Base-by-base conservation (phyloP, 2,797 vertebrate species). In the Anguilla megastoma region DNA sequence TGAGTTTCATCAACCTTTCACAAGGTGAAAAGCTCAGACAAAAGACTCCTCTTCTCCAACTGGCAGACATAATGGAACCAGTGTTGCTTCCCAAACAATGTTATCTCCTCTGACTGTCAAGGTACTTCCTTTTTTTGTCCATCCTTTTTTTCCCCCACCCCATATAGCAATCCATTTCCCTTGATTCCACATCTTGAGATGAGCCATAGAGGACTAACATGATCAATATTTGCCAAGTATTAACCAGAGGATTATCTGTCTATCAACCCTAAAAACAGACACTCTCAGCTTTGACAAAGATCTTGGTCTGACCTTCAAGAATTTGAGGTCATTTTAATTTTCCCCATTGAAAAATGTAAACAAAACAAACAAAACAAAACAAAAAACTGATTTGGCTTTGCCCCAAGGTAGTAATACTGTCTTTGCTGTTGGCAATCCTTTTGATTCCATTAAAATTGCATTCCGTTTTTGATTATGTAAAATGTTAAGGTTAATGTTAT, bases 191-290 rank as follows among this genome's bases (percentile, higher is more conserved):
- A 93, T 95, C 94, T 94, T 91, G 91, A 94, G 92, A 94, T 93
- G 92, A 90, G 93, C 93, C 94, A 90, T 92, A 94, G 94, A 94
- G 88, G 4, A 3, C 33, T 92, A 92, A 90, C 74, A 84, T 91
- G 94, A 97, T 97, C 96, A 96, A 97, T 97, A 97, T 96, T 96
- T 96, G 94, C 95, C 94, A 95, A 95, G 95, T 96, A 96, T 96
- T 96, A 97, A 96, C 95, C 95, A 94, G 93, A 95, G 95, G 96
- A 96, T 96, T 96, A 96, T 96, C 95, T 89, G 86, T 96, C 95
- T 94, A 94, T 96, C 95, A 95, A 93, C 91, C 91, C 92, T 94
- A 90, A 93, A 93, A 95, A 95, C 94, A 96, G 93, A 95, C 95
- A 92, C 95, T 93, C 94, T 96, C 95, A 93, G 91, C 94, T 94